These are phyloP conservation scores for Lepisosteus osseus DNA, from an alignment of 2,113 vertebrate species.

Conservation along the genomic window DNA sequence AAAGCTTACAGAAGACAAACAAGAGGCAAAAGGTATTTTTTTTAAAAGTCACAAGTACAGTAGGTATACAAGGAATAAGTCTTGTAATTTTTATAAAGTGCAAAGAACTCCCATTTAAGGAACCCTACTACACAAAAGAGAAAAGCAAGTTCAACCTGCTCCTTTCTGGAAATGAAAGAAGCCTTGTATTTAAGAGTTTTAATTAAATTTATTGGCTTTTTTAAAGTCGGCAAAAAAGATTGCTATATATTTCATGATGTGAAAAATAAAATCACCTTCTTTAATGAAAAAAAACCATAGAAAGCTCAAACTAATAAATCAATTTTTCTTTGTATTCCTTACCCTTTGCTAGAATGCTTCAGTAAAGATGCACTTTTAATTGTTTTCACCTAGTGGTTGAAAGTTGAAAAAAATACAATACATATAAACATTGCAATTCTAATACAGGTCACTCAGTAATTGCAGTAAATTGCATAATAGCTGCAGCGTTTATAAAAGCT, in stretches of 20 bases:
- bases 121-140: no score
- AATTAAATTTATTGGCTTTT: slow-evolving; percentile 64
- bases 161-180: background rate
- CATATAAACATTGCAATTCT: slow-evolving; percentile 41
- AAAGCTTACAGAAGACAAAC: no score
- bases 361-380: slow-evolving; percentile 38
- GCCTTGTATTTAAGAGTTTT: slow-evolving; percentile 33
- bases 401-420: slow-evolving; percentile 42
- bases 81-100: no score
- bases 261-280: slow-evolving; percentile 54
- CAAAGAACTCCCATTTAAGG: no score
- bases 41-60: no score
- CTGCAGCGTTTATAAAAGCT: slow-evolving; percentile 54
- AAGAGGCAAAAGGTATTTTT: no score
- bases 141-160: no score
- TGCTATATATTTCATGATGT: slow-evolving; percentile 20
- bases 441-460: slow-evolving; percentile 58
- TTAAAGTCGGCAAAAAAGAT: slow-evolving; percentile 45
- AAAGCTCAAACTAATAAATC: slow-evolving; percentile 56
- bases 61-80: no score
- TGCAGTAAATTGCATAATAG: slow-evolving; percentile 53
- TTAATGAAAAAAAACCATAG: slow-evolving; percentile 45
- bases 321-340: slow-evolving; percentile 35
- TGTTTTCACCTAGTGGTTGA: slow-evolving; percentile 52
- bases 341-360: slow-evolving; percentile 48